A percentile compares a stretch with the other conserved stretches of the same genome.
Conservation (phyloP, 2,113 vertebrate species). For the Triplophysa dalaica region DNA sequence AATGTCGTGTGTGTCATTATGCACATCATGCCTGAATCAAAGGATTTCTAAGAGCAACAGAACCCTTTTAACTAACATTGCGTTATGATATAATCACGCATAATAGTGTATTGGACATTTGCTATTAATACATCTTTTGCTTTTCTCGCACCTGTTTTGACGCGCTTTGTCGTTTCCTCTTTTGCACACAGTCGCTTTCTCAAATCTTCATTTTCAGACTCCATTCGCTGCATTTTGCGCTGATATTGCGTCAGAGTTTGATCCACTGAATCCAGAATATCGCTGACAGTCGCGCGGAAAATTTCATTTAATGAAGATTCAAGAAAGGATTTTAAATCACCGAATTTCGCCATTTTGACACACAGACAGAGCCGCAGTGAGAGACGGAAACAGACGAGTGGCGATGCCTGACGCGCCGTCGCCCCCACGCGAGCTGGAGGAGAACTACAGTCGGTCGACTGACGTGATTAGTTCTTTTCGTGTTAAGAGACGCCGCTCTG, state of each 20-base stretch:
- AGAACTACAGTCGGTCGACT: not conserved
- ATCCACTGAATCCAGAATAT: slow-evolving; percentile 74
- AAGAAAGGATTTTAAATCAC: slow-evolving; percentile 66
- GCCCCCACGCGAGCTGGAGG: not conserved
- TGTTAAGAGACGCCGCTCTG: no score
- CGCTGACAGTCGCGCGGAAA: slow-evolving; percentile 71
- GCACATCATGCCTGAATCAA: no score
- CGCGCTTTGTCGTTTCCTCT: slow-evolving; percentile 39
- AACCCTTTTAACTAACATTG: no score
- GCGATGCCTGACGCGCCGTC: not conserved
- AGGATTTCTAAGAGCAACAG: no score
- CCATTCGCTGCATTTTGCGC: slow-evolving; percentile 65
- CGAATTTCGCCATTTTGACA: slow-evolving; percentile 62
- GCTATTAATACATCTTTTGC: not conserved
- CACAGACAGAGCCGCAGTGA: not conserved
- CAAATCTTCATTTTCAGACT: slow-evolving; percentile 71
- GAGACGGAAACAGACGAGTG: slow-evolving; percentile 29
- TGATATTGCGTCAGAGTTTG: slow-evolving; percentile 70
- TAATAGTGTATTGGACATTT: no score
- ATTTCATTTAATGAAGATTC: slow-evolving; percentile 74
- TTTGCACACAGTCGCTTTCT: slow-evolving; percentile 61
- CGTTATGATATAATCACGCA: no score
- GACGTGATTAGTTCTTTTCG: no score
- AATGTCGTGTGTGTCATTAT: no score
- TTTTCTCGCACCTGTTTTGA: slow-evolving; percentile 48